phyloP scores from a whole-genome alignment of 2,113 vertebrate species.

The Taurulus bubalis region DNA sequence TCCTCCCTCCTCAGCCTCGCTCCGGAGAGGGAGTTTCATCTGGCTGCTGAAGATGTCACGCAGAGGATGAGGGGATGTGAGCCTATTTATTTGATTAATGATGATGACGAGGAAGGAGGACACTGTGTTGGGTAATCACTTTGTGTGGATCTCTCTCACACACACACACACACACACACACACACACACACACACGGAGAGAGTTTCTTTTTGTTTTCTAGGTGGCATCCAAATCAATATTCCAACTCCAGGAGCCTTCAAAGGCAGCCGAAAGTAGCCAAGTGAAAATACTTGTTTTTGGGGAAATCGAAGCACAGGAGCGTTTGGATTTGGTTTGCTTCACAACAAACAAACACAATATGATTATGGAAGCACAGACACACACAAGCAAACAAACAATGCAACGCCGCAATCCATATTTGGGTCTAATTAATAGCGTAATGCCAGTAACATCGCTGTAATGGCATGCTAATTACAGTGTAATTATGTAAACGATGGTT shows the following conservation, averaged over 20 bases:
- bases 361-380: constrained; percentile 19
- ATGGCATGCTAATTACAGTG: constrained; percentile 75
- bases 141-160: background rate
- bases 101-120: constrained; percentile 17
- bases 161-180: background rate
- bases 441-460: constrained; percentile 79
- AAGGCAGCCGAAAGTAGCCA: constrained; percentile 77
- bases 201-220: constrained; percentile 73
- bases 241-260: constrained; percentile 77
- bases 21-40: constrained; percentile 37
- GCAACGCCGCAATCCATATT: constrained; percentile 71
- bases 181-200: constrained; percentile 30
- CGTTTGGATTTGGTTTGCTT: constrained; percentile 32
- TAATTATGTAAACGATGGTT: constrained; percentile 81
- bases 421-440: constrained; percentile 78
- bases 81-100: constrained; percentile 39
- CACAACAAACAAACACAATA: constrained; percentile 26
- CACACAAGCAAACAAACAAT: constrained; percentile 51
- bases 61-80: constrained; percentile 15
- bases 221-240: constrained; percentile 79
- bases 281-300: constrained; percentile 74
- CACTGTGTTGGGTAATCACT: background rate
- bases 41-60: constrained; percentile 31
- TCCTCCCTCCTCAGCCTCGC: background rate
- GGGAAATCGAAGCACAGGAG: constrained; percentile 61